Evolutionary conservation across 2,113 vertebrate species (phyloP).

Genomic region (Glareola pratincola): DNA sequence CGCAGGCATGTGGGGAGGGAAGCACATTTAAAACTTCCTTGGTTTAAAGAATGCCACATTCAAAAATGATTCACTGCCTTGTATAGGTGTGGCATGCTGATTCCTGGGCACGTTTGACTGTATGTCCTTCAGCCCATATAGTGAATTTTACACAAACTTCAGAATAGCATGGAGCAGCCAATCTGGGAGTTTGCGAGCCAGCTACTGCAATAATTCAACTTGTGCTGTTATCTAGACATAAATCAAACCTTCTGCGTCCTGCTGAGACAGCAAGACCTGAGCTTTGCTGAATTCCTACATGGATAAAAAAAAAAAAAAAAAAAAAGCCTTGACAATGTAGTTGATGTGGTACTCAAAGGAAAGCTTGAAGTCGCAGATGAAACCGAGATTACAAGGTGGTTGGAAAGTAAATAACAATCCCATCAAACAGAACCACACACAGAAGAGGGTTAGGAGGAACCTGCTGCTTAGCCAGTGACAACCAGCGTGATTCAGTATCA

Average conservation of each 20-base stretch:
- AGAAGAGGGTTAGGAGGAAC: background rate
- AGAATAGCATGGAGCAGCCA: background rate
- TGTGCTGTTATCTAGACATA: slow-evolving; percentile 34
- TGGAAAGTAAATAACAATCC: slow-evolving; percentile 16
- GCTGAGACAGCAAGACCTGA: slow-evolving; percentile 19
- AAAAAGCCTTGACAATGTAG: background rate
- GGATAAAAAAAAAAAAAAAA: background rate
- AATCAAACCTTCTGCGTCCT: background rate
- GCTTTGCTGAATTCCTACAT: slow-evolving; percentile 7
- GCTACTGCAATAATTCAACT: slow-evolving; percentile 12
- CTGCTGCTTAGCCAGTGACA: slow-evolving; percentile 1
- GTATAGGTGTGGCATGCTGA: background rate
- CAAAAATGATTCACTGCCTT: background rate
- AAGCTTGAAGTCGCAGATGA: slow-evolving; percentile 7
- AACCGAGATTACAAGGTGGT: slow-evolving; percentile 13
- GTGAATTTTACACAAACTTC: background rate
- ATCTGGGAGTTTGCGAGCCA: background rate
- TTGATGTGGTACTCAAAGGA: slow-evolving; percentile 45
- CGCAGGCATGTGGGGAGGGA: background rate
- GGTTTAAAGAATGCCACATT: background rate
- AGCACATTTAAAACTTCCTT: background rate
- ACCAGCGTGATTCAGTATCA: background rate
- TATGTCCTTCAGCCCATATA: background rate
- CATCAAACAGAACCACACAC: slow-evolving; percentile 10
- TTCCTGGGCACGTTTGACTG: background rate